phyloP scores from a whole-genome alignment of 2,888 invertebrate species.

The Lepetodrilus schrolli region DNA sequence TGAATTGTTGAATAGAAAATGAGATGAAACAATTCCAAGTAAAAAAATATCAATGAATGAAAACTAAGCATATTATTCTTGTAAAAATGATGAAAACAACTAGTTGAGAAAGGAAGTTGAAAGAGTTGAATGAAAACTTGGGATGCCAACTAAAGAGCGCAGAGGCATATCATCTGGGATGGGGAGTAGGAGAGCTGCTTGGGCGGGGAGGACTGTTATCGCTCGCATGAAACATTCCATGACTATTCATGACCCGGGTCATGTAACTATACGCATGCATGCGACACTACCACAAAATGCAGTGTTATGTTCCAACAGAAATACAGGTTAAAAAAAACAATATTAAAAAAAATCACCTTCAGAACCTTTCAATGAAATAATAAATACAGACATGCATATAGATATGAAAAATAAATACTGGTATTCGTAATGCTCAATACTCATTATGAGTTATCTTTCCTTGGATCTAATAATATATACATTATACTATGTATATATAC shows the following conservation, averaged over 20 bases:
- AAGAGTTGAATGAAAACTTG: neutral
- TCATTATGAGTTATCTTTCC: too few species aligned
- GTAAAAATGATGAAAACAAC: slow-evolving; percentile 10
- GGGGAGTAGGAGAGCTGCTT: neutral
- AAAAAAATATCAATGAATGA: neutral
- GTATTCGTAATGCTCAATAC: too few species aligned
- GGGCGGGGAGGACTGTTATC: neutral
- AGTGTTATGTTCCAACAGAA: neutral
- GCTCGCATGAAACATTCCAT: slow-evolving; percentile 25
- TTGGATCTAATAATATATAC: too few species aligned
- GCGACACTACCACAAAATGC: slow-evolving; percentile 15
- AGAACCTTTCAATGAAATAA: neutral
- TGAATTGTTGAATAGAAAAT: neutral
- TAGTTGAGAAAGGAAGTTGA: neutral
- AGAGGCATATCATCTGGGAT: neutral
- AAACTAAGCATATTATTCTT: too few species aligned
- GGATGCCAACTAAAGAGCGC: neutral
- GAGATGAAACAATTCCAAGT: slow-evolving; percentile 14
- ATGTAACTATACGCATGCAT: neutral
- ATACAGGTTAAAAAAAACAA: too few species aligned
- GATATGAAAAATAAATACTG: too few species aligned
- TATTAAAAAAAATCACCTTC: neutral
- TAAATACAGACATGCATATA: neutral
- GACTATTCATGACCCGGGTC: neutral
- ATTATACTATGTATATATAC: too few species aligned